These are phyloP conservation scores for Graptemys geographica DNA, from an alignment of 2,797 vertebrate species.

Conservation along the genomic window DNA sequence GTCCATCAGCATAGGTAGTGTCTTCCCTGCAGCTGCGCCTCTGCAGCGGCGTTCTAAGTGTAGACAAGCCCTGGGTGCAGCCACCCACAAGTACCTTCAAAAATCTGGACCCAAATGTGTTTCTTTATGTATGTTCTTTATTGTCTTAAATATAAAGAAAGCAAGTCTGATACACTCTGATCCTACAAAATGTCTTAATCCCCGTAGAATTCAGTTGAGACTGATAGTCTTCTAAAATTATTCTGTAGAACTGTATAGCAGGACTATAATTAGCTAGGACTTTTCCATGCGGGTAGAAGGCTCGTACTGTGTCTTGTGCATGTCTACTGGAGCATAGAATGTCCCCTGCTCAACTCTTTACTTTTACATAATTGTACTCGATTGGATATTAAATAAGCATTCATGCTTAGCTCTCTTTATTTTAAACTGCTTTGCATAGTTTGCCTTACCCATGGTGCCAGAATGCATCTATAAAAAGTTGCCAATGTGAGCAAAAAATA, in stretches of 20 bases:
- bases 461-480: slow-evolving; percentile 44
- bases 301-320: slow-evolving; percentile 17
- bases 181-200: not conserved
- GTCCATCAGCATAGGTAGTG: not conserved
- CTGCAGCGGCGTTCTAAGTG: not conserved
- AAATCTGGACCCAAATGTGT: not conserved
- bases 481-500: slow-evolving; percentile 24
- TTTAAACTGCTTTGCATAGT: not conserved
- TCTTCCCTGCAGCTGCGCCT: not conserved
- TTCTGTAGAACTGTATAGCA: not conserved
- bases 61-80: not conserved
- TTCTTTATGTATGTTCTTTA: not conserved
- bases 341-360: slow-evolving; percentile 11
- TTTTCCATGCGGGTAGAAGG: not conserved
- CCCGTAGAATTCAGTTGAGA: not conserved
- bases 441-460: slow-evolving; percentile 29
- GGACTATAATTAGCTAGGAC: slow-evolving; percentile 9
- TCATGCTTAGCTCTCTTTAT: not conserved
- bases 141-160: slow-evolving; percentile 21
- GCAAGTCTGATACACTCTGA: not conserved
- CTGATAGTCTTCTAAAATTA: not conserved
- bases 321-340: not conserved
- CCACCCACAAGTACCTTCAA: not conserved
- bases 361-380: slow-evolving; percentile 4
- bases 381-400: slow-evolving; percentile 39